Conservation (phyloP, 2,888 invertebrate genomes). For the Acleris literana region DNA sequence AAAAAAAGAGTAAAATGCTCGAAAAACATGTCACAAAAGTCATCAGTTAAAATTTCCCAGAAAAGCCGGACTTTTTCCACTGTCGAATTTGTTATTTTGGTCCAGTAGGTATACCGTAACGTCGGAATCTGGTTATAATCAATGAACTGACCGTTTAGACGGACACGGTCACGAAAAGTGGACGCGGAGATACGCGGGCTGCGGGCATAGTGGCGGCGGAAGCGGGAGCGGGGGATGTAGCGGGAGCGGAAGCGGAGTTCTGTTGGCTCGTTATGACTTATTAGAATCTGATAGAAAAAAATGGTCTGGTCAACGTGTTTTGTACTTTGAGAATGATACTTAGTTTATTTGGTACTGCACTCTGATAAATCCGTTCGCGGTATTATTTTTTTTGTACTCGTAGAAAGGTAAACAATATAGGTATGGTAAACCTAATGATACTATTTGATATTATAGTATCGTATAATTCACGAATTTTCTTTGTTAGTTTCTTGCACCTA, state of each 20-base stretch:
- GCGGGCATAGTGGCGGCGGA: constrained; percentile 36
- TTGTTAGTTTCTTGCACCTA: no score
- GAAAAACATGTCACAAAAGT: not conserved
- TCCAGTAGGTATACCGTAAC: constrained; percentile 54
- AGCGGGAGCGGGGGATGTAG: constrained; percentile 41
- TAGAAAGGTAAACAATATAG: no score
- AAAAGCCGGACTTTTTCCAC: constrained; percentile 29
- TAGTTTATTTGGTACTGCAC: no score
- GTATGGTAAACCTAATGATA: no score
- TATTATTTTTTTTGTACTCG: no score
- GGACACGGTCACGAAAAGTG: constrained; percentile 79
- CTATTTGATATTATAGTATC: no score
- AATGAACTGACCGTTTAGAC: constrained; percentile 74
- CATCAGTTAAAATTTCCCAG: constrained; percentile 15
- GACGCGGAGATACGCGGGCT: constrained; percentile 74
- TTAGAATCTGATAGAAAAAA: not conserved
- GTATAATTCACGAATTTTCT: no score
- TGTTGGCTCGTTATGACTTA: not conserved
- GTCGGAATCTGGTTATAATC: constrained; percentile 69
- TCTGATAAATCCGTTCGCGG: no score
- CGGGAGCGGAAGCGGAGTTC: constrained; percentile 40
- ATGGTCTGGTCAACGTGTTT: no score
- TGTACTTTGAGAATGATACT: no score
- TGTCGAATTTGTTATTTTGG: constrained; percentile 46
- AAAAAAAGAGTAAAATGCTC: no score